These are phyloP conservation scores for Hiodon alosoides DNA, from an alignment of 2,113 vertebrate genomes.

Conservation along the genomic window DNA sequence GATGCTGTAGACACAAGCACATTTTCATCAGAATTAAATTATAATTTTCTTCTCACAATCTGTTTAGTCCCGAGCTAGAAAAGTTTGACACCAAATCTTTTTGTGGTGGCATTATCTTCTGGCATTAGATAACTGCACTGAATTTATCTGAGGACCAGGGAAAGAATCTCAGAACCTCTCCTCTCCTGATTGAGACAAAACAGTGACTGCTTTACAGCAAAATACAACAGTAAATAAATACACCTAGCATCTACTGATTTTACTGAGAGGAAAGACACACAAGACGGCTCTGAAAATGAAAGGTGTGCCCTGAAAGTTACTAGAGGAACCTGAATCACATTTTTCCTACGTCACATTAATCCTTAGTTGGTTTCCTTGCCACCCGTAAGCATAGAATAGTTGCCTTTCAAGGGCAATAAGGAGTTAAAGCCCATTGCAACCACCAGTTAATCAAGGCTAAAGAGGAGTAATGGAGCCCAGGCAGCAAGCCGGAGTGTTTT, in stretches of 20 bases:
- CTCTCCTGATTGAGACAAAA: background rate
- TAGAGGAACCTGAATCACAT: too few relatives aligned
- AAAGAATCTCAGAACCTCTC: background rate
- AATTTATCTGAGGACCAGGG: background rate
- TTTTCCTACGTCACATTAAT: background rate
- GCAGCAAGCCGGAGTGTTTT: slow-evolving; percentile 51
- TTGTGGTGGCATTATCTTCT: background rate
- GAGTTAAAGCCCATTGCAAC: slow-evolving; percentile 52
- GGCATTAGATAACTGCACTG: background rate
- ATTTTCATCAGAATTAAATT: too few relatives aligned
- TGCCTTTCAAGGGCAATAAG: slow-evolving; percentile 24
- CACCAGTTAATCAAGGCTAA: slow-evolving; percentile 63
- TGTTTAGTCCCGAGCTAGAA: background rate
- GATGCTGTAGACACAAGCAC: too few relatives aligned
- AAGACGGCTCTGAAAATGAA: background rate
- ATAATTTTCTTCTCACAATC: too few relatives aligned
- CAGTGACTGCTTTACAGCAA: background rate
- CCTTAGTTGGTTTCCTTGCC: background rate
- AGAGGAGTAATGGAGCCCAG: slow-evolving; percentile 59
- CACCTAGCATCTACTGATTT: background rate
- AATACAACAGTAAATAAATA: slow-evolving; percentile 9
- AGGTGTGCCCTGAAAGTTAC: background rate
- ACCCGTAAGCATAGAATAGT: background rate
- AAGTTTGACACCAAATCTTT: slow-evolving; percentile 3
- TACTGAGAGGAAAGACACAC: background rate